Base-by-base conservation (phyloP, 2,113 vertebrate genomes). In the Nycticryphes semicollaris region DNA sequence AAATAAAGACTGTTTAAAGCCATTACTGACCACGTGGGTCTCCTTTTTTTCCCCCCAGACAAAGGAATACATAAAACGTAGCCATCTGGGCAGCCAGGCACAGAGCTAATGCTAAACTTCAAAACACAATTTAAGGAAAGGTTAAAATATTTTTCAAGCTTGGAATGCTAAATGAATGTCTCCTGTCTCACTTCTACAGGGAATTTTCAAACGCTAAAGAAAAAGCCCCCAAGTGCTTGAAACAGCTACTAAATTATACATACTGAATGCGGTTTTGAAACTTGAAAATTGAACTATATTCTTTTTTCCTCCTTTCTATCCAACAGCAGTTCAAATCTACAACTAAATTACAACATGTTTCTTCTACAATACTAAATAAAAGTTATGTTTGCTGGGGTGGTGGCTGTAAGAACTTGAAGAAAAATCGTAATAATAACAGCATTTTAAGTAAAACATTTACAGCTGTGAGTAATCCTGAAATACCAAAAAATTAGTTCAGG, bases 141-240 rank as follows among this genome's bases (percentile, higher is more conserved):
- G 66, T 93, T 94, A 84, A 88, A 93, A 76, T 79, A 90, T 41
- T 43, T 93, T 91, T 90, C 69, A 84, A 93, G 84, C 66, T 85
- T 84, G 72, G 91, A 96, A 81, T 87, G 60, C 47, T 86, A 95
- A 95, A 77, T 74, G 13, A n/a, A 72, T 51, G 33, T 59, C 93
- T 84, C 53, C 69, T 67, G n/a, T 84, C 80, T 96, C 83, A 53
- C 56, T 88, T 73, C 74, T 78, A 69, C 47, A 47, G 78, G 83
- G 86, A 86, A 51, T 91, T 85, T 84, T 86, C 22, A 82, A 92
- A 77, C 30, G 72, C 69, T 80, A 59, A 74, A 94, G 81, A 89
- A 89, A 89, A 90, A 43, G 39, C 24, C 67, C 69, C n/a, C 33
- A 77, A 92, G 70, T 60, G 84, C 47, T 87, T 56, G 75, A 31